A percentile compares a stretch with the other conserved stretches of the same genome.
phyloP scores from a whole-genome alignment of 1,140 invertebrate genomes.

The Xylocopa sonorina region DNA sequence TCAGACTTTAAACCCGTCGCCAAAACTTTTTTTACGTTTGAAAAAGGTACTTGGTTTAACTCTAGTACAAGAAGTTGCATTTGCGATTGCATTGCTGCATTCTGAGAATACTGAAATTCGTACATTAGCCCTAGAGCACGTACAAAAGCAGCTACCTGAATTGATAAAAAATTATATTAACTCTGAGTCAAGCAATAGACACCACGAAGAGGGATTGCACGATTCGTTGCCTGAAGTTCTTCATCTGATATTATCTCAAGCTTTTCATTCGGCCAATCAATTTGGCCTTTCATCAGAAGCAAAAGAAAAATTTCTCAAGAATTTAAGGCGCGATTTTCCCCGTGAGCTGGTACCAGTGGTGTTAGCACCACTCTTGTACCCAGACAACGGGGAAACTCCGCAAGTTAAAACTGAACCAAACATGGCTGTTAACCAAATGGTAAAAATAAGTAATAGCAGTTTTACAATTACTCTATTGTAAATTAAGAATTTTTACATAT shows the following conservation, averaged over 20 bases:
- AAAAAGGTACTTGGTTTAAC: constrained; percentile 92
- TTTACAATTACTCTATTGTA: neutral
- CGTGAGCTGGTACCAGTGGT: constrained; percentile 93
- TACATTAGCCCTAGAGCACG: constrained; percentile 87
- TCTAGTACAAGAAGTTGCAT: constrained; percentile 93
- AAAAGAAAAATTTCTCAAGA: constrained; percentile 90
- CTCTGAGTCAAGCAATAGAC: constrained; percentile 85
- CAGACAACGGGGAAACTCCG: constrained; percentile 88
- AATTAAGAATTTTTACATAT: constrained; percentile 17
- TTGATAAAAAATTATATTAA: constrained; percentile 93
- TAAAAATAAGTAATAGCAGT: constrained; percentile 71
- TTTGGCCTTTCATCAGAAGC: constrained; percentile 86
- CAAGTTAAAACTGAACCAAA: constrained; percentile 83
- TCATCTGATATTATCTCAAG: constrained; percentile 89
- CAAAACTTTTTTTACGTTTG: constrained; percentile 90
- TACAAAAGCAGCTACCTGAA: constrained; percentile 91
- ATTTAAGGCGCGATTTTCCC: constrained; percentile 93
- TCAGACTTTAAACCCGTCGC: constrained; percentile 88
- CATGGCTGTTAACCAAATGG: constrained; percentile 84
- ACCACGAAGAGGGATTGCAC: constrained; percentile 90
- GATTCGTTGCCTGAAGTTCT: constrained; percentile 94
- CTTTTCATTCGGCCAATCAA: constrained; percentile 82
- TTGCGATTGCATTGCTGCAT: constrained; percentile 91
- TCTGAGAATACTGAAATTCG: constrained; percentile 90
- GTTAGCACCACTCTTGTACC: constrained; percentile 92